These are phyloP conservation scores for Cephus nigrinus DNA, from an alignment of 2,888 invertebrate genomes.

Conservation along the genomic window DNA sequence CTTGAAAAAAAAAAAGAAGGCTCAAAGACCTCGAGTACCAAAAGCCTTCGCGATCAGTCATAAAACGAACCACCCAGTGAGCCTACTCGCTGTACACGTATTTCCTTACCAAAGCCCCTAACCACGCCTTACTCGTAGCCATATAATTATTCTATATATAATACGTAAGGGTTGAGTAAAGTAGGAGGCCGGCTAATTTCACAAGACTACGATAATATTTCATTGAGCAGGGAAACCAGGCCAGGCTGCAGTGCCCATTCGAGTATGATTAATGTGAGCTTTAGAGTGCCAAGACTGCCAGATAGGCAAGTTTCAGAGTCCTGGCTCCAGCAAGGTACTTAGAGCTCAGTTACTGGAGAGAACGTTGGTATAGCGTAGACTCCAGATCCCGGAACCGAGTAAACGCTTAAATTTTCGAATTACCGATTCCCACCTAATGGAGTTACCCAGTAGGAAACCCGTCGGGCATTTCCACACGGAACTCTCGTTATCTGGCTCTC, in stretches of 20 bases:
- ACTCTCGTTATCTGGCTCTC: neutral
- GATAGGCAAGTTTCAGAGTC: slow-evolving; percentile 7
- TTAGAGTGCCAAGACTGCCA: slow-evolving; percentile 15
- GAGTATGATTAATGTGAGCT: slow-evolving; percentile 23
- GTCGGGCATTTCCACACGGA: neutral
- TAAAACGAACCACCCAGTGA: neutral
- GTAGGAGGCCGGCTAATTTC: neutral
- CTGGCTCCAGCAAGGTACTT: slow-evolving; percentile 6
- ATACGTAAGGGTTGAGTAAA: neutral
- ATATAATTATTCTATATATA: neutral
- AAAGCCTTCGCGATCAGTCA: neutral
- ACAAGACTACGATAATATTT: neutral
- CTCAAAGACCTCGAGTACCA: neutral
- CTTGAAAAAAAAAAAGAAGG: neutral
- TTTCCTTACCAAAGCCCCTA: neutral
- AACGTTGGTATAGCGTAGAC: too few relatives aligned
- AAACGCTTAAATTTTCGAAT: neutral
- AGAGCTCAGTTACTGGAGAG: neutral
- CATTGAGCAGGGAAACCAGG: slow-evolving; percentile 11
- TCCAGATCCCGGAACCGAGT: neutral
- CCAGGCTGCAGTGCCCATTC: slow-evolving; percentile 17
- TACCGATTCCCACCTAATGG: slow-evolving; percentile 1
- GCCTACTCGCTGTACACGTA: neutral
- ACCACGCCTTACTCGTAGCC: neutral
- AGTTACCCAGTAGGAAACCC: neutral